A percentile compares a stretch with the other conserved stretches of the same genome.
These are phyloP conservation scores for Matsumurasca onukii DNA, from an alignment of 1,140 invertebrate genomes.

Conservation along the genomic window DNA sequence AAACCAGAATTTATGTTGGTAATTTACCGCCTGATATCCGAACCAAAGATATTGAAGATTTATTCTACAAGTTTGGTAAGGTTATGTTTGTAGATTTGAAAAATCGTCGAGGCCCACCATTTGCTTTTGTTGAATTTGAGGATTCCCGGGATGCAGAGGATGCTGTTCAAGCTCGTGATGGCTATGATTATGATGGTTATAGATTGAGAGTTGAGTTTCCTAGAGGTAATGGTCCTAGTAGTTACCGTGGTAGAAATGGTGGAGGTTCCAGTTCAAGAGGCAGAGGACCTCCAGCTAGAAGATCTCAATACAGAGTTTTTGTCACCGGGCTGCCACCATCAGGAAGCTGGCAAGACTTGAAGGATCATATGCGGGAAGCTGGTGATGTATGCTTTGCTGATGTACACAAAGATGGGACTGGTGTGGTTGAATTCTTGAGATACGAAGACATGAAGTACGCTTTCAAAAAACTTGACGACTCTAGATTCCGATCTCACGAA, in stretches of 20 bases:
- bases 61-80: slow-evolving; percentile 99
- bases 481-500: slow-evolving; percentile 65
- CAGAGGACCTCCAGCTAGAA: slow-evolving; percentile 80
- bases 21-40: slow-evolving; percentile 98
- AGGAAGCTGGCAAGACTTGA: slow-evolving; percentile 97
- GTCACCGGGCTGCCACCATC: slow-evolving; percentile 80
- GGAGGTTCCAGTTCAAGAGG: slow-evolving; percentile 47
- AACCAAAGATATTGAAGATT: slow-evolving; percentile 97
- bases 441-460: slow-evolving; percentile 99
- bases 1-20: slow-evolving; percentile 96
- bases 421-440: slow-evolving; percentile 95
- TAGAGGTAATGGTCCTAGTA: slow-evolving; percentile 63
- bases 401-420: slow-evolving; percentile 97
- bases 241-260: slow-evolving; percentile 49
- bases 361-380: slow-evolving; percentile 99
- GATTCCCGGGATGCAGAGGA: slow-evolving; percentile 98
- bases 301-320: slow-evolving; percentile 91
- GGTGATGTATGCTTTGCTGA: slow-evolving; percentile 99
- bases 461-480: slow-evolving; percentile 96
- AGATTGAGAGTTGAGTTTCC: slow-evolving; percentile 94
- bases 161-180: slow-evolving; percentile 93
- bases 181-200: slow-evolving; percentile 98
- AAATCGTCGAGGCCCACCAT: slow-evolving; percentile 95
- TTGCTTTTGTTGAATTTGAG: slow-evolving; percentile 99
- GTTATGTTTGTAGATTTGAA: slow-evolving; percentile 98